These are phyloP conservation scores for Oncorhynchus keta DNA, from an alignment of 2,113 vertebrate species.

Conservation along the genomic window DNA sequence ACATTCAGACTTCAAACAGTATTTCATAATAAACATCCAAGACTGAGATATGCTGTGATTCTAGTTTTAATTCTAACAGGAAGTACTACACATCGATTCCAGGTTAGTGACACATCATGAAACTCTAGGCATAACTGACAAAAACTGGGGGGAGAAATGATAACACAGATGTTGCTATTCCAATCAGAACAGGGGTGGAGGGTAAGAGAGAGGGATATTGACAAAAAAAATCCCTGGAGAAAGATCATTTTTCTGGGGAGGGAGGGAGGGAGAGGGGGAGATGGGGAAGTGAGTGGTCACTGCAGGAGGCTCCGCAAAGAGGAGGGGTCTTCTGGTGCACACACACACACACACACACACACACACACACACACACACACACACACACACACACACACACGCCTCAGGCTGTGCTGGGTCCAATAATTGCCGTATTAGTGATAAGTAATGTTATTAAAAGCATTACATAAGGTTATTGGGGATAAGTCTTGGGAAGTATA, in stretches of 20 bases:
- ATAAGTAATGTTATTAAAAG: not conserved
- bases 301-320: not conserved
- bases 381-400: no score
- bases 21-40: no score
- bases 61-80: no score
- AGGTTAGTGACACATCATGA: not conserved
- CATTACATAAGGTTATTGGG: not conserved
- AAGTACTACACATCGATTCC: not conserved
- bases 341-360: no score
- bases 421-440: not conserved
- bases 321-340: not conserved
- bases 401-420: no score
- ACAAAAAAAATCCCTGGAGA: not conserved
- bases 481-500: not conserved
- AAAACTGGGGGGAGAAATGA: not conserved
- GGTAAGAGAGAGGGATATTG: not conserved
- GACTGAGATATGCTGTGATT: no score
- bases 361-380: no score
- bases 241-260: not conserved
- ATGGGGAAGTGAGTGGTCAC: slow-evolving; percentile 5
- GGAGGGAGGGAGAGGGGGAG: no score
- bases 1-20: no score
- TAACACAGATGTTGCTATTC: not conserved
- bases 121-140: not conserved
- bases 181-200: not conserved